Evolutionary conservation across 2,888 invertebrate species (phyloP), one percentile per base, ranked within the genome.

Genomic region (Suillia variegata): DNA sequence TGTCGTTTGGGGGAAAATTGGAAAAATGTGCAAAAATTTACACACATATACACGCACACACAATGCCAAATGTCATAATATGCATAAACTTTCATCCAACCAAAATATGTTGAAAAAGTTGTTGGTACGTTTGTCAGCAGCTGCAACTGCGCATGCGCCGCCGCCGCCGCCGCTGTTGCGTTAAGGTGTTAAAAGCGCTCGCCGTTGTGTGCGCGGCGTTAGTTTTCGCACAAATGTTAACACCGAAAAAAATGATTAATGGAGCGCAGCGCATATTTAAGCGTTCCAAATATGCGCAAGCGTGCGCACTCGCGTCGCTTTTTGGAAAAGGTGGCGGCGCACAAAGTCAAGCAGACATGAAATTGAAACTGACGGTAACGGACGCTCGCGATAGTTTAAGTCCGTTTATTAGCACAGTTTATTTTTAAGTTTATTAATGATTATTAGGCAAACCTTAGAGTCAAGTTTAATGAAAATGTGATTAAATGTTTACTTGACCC

Each of bases 181-280:
- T n/a, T n/a, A 12, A 21, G 33, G 26, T 24, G 49, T 53, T 51
- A 34, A 53, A 33, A 49, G 22, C 33, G n/a, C n/a, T n/a, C 4
- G 42, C 54, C 21, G 34, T 48, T 22, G 33, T 54, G 47, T 38
- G 34, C 49, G 54, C 38, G 48, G 55, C 59, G 50, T 59, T 59
- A 55, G 17, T 54, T 59, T 59, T 59, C 59, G 50, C 54, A 59
- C 54, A 54, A 48, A 18, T 54, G 54, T 48, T 49, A 38, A 48
- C 54, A 58, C 22, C 45, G 42, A 50, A 47, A 33, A 47, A 50
- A 54, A 54, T 59, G 54, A 59, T 59, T 59, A 55, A 59, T 59
- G 59, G 50, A 54, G 26, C 54, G n/a, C n/a, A n/a, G n/a, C n/a
- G n/a, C n/a, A n/a, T n/a, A 45, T 58, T 58, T 58, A 54, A 53